phyloP scores from a whole-genome alignment of 1,140 invertebrate genomes.

The Hermetia illucens region DNA sequence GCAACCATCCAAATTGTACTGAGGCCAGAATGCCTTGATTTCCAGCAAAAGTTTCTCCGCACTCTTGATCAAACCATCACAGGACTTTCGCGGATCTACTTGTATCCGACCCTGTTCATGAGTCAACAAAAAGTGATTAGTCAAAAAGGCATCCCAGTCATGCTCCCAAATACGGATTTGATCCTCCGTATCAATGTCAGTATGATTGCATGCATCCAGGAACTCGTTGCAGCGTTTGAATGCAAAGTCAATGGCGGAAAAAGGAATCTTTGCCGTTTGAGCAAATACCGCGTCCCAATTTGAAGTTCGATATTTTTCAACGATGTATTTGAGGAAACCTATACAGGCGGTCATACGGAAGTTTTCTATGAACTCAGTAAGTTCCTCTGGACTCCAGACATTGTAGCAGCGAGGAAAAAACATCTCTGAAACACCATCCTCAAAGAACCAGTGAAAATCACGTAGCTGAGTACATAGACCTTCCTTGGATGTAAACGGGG shows the following conservation, averaged over 20 bases:
- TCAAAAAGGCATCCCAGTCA: conserved; percentile 77
- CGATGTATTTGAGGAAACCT: conserved; percentile 62
- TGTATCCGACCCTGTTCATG: conserved; percentile 40
- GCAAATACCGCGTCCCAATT: conserved; percentile 40
- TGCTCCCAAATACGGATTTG: conserved; percentile 55
- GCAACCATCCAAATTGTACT: conserved; percentile 66
- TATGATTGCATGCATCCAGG: conserved; percentile 57
- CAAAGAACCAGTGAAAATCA: conserved; percentile 80
- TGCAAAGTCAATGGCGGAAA: conserved; percentile 62
- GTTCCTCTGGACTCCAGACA: conserved; percentile 70
- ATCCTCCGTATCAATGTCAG: conserved; percentile 70
- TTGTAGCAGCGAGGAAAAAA: conserved; percentile 82
- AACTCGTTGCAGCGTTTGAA: conserved; percentile 62
- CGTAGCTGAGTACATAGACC: conserved; percentile 67
- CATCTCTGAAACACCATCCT: conserved; percentile 61
- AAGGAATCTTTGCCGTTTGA: conserved; percentile 48
- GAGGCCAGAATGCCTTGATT: conserved; percentile 54
- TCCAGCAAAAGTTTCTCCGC: conserved; percentile 30
- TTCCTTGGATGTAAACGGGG: conserved; percentile 82
- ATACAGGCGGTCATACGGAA: conserved; percentile 79
- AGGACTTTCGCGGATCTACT: conserved; percentile 19
- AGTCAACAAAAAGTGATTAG: conserved; percentile 54
- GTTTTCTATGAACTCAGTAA: conserved; percentile 78
- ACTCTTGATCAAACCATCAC: conserved; percentile 28
- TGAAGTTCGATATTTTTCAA: conserved; percentile 38